Percentiles rank a stretch among this genome's conserved stretches.
phyloP scores from a whole-genome alignment of 2,113 vertebrate species.

The Muscicapa adusta region DNA sequence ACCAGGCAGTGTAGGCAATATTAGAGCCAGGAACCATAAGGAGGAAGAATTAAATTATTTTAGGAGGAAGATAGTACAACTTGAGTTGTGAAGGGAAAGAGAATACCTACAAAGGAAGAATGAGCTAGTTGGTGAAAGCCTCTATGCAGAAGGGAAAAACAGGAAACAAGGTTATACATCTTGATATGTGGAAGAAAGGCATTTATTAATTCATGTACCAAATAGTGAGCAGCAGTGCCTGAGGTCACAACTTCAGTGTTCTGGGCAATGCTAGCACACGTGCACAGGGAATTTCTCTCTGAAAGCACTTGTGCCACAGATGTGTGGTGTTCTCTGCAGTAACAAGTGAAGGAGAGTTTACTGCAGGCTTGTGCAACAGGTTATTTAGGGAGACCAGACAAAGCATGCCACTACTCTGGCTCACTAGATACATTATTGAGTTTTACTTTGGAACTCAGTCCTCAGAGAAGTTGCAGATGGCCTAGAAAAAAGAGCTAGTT shows the following conservation, averaged over 20 bases:
- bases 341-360: not conserved
- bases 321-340: fast-evolving
- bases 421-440: not conserved
- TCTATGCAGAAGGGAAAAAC: not conserved
- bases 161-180: not conserved
- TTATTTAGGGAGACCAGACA: not conserved
- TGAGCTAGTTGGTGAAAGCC: not conserved
- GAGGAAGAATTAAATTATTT: not conserved
- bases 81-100: not conserved
- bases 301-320: not conserved
- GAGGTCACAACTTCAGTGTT: not conserved
- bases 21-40: not conserved
- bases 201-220: not conserved
- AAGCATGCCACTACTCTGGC: not conserved
- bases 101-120: not conserved
- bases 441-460: not conserved
- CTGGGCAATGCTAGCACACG: too few relatives aligned
- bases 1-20: not conserved
- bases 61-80: not conserved
- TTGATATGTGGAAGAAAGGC: fast-evolving
- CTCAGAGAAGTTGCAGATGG: not conserved
- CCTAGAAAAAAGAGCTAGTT: not conserved
- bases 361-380: fast-evolving
- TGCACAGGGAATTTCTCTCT: not conserved
- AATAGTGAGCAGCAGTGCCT: not conserved